Percentiles rank a stretch among this genome's conserved stretches.
Evolutionary conservation across 1,140 invertebrate genomes (phyloP).

Genomic region (Lethrus apterus): DNA sequence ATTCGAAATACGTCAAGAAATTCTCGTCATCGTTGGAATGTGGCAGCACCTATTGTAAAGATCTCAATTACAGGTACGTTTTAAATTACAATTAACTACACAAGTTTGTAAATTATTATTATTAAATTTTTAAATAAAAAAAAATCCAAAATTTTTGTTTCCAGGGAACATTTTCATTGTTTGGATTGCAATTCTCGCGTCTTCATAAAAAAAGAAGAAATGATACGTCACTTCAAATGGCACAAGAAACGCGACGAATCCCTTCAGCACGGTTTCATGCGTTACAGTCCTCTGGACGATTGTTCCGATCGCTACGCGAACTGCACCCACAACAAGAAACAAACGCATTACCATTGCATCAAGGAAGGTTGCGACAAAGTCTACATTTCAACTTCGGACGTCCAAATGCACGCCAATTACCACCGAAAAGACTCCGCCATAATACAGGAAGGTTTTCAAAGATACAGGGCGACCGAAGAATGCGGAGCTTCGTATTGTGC

Average conservation of each 20-base stretch:
- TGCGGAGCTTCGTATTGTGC: slow-evolving; percentile 80
- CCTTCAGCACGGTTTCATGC: slow-evolving; percentile 92
- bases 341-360: slow-evolving; percentile 98
- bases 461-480: slow-evolving; percentile 76
- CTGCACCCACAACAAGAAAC: slow-evolving; percentile 92
- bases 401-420: slow-evolving; percentile 99
- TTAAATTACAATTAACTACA: not conserved
- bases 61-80: slow-evolving; percentile 59
- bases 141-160: slow-evolving; percentile 22
- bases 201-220: slow-evolving; percentile 97
- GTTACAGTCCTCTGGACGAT: slow-evolving; percentile 69
- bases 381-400: slow-evolving; percentile 97
- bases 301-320: slow-evolving; percentile 53
- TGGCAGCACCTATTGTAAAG: slow-evolving; percentile 70
- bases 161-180: slow-evolving; percentile 93
- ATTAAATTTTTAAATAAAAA: not conserved
- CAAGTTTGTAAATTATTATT: not conserved
- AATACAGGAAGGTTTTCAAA: slow-evolving; percentile 81
- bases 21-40: slow-evolving; percentile 69
- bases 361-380: slow-evolving; percentile 93
- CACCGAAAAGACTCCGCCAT: slow-evolving; percentile 97
- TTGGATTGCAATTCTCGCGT: slow-evolving; percentile 82
- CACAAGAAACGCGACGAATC: slow-evolving; percentile 98
- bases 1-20: slow-evolving; percentile 74
- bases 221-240: slow-evolving; percentile 98